Evolutionary conservation across 1,140 invertebrate genomes (phyloP).

Genomic region (Manduca sexta): DNA sequence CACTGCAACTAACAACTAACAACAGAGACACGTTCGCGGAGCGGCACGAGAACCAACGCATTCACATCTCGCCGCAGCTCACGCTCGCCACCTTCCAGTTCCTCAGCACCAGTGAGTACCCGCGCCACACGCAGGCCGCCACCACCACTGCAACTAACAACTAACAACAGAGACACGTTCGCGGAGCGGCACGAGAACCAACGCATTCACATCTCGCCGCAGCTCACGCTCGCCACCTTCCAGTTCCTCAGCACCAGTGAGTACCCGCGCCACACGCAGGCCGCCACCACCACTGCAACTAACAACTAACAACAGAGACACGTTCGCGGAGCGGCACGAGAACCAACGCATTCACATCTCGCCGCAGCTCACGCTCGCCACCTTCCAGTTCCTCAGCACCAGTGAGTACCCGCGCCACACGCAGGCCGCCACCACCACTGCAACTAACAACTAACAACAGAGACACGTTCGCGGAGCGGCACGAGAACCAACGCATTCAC

Average conservation of each 20-base stretch:
- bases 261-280: too few relatives aligned
- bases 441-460: too few relatives aligned
- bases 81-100: conserved; percentile 95
- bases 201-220: conserved; percentile 90
- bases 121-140: too few relatives aligned
- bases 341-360: conserved; percentile 89
- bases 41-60: conserved; percentile 83
- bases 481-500: conserved; percentile 85
- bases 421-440: too few relatives aligned
- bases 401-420: conserved; percentile 79
- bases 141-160: too few relatives aligned
- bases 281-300: too few relatives aligned
- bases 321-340: conserved; percentile 86
- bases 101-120: conserved; percentile 88
- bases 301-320: too few relatives aligned
- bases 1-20: too few relatives aligned
- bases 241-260: conserved; percentile 95
- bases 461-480: conserved; percentile 87
- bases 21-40: conserved; percentile 91
- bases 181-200: conserved; percentile 87
- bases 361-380: conserved; percentile 92
- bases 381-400: conserved; percentile 95
- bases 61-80: conserved; percentile 93
- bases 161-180: too few relatives aligned
- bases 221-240: conserved; percentile 93